These are phyloP conservation scores for Leptinotarsa juncta DNA, from an alignment of 2,888 invertebrate species.

Conservation along the genomic window DNA sequence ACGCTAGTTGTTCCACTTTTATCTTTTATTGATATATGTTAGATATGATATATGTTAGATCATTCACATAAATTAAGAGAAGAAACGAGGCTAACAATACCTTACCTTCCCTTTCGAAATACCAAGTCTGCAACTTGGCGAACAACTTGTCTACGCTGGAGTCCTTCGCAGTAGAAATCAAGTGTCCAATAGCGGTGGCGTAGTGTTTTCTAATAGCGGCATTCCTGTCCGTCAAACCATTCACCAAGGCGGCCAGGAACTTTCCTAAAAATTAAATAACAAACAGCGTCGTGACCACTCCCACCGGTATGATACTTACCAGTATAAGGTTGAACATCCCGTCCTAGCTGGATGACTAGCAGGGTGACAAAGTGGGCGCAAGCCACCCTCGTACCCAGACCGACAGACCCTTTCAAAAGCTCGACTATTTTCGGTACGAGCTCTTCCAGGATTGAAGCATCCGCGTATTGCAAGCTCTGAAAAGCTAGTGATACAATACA, in stretches of 20 bases:
- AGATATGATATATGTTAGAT: too few relatives aligned
- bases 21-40: too few relatives aligned
- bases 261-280: constrained; percentile 62
- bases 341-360: constrained; percentile 68
- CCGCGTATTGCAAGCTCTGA: constrained; percentile 78
- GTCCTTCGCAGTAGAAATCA: constrained; percentile 85
- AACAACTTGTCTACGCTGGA: constrained; percentile 76
- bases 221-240: constrained; percentile 87
- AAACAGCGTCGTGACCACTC: not conserved
- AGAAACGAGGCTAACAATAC: not conserved
- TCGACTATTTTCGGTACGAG: constrained; percentile 86
- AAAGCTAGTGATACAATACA: constrained; percentile 41
- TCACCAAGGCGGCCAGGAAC: constrained; percentile 74
- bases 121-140: constrained; percentile 73
- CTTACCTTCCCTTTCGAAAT: constrained; percentile 75
- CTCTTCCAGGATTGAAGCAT: constrained; percentile 80
- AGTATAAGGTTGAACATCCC: constrained; percentile 71
- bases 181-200: constrained; percentile 85
- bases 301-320: constrained; percentile 56
- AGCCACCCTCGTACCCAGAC: constrained; percentile 86
- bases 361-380: constrained; percentile 83
- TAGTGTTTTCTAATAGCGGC: constrained; percentile 85
- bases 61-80: too few relatives aligned
- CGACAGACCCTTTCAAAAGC: constrained; percentile 81
- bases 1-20: too few relatives aligned